These are phyloP conservation scores for Rhabdomys dilectus DNA, from an alignment of 2,113 vertebrate species.

Conservation along the genomic window DNA sequence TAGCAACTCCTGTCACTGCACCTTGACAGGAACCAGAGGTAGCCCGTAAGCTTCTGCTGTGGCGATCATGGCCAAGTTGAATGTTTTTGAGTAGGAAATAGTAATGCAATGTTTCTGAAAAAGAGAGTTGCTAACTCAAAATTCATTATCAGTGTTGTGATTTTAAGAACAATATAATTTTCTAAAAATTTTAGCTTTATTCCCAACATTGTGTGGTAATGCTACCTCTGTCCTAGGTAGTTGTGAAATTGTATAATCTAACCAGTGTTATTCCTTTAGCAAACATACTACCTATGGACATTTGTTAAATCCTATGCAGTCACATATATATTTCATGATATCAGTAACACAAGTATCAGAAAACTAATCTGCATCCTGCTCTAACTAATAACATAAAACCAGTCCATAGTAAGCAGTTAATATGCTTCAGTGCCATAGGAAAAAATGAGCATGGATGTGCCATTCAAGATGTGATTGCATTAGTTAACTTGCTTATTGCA, in stretches of 20 bases:
- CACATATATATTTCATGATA: background rate
- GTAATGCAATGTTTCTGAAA: background rate
- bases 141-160: background rate
- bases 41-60: too few relatives aligned
- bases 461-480: background rate
- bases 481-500: background rate
- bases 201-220: background rate
- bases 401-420: background rate
- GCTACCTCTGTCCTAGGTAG: background rate
- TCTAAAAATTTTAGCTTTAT: background rate
- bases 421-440: too few relatives aligned
- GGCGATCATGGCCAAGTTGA: too few relatives aligned
- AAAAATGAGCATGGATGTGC: background rate
- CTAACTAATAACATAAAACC: background rate
- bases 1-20: too few relatives aligned
- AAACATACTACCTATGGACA: background rate
- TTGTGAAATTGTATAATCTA: background rate
- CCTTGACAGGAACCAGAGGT: too few relatives aligned
- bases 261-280: background rate
- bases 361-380: background rate
- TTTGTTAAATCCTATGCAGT: background rate
- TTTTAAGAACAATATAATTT: background rate
- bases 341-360: background rate
- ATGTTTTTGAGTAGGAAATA: background rate
- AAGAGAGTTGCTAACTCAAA: background rate